Base-by-base conservation (phyloP, 2,113 vertebrate species). In the Embiotoca jacksoni region DNA sequence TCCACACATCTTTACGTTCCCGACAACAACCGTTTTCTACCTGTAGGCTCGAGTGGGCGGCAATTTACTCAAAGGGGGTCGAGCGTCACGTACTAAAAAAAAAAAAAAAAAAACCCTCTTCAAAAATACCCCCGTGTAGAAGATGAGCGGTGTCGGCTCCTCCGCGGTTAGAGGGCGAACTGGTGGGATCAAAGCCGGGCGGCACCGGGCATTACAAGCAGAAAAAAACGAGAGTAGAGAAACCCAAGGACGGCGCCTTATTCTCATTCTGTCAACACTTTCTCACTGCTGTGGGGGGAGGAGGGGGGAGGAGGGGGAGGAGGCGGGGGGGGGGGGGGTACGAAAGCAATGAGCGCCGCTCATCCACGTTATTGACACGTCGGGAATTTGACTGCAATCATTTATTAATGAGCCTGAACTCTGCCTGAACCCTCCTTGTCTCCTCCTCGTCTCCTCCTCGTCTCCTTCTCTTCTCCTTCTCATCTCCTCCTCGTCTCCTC, bases 381-480 rank as follows among this genome's bases (percentile, higher is more conserved):
- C 67, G 65, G 57, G 23, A 23, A 69, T 44, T 59, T 8, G 52
- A 82, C 65, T 71, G 71, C 69, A 54, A 57, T 85, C 67, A 63
- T 76, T 84, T 86, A 89, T 86, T 88, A 81, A 86, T 80, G 73
- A 83, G 67, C 58, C n/a, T 81, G 83, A 86, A 88, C 85, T 89
- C 68, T 52, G 41, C 49, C 2, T 90, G 86, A 88, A 88, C 86
- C 57, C 68, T 15, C 32, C 30, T 10, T 61, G 37, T 35, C 32
- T 39, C 53, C 41, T 41, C 35, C 52, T 11, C 6, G 0, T 11
- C 33, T 50, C 0, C 32, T 16, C 8, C 11, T 31, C 13, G 15
- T 66, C 30, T 56, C 37, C 3, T 1, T 37, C 31, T 66, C 3
- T 35, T 49, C 6, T 14, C 49, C 55, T 2, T 31, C n/a, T 33